Evolutionary conservation across 1,140 invertebrate genomes (phyloP).

Genomic region (Drosophila setifemur): DNA sequence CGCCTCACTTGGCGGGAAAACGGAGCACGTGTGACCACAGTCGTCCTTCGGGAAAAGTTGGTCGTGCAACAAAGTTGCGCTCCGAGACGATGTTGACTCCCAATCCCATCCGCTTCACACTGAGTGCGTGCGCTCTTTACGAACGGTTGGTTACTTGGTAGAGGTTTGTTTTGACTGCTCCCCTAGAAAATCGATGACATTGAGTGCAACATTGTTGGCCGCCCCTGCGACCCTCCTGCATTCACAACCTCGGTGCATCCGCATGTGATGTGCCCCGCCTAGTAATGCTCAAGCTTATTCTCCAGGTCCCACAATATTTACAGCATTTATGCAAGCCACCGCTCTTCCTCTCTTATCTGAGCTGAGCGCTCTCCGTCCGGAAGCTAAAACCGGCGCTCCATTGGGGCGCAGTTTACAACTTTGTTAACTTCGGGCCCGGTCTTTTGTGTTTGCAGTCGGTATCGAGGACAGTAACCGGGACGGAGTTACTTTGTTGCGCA

Average conservation of each 20-base stretch:
- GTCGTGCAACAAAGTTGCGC: slow-evolving; percentile 80
- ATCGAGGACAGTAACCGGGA: slow-evolving; percentile 81
- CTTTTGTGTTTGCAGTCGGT: slow-evolving; percentile 68
- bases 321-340: slow-evolving; percentile 61
- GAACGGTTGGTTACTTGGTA: slow-evolving; percentile 48
- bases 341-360: slow-evolving; percentile 24
- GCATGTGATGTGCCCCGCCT: slow-evolving; percentile 47
- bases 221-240: slow-evolving; percentile 34
- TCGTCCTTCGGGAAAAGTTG: slow-evolving; percentile 72
- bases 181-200: slow-evolving; percentile 79
- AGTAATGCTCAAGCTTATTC: slow-evolving; percentile 40
- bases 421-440: slow-evolving; percentile 71
- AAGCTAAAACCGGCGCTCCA: slow-evolving; percentile 20
- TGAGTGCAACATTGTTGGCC: slow-evolving; percentile 80
- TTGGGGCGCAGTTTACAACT: slow-evolving; percentile 65
- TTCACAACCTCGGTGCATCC: slow-evolving; percentile 49
- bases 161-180: slow-evolving; percentile 64
- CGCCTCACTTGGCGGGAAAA: slow-evolving; percentile 68
- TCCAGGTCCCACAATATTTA: slow-evolving; percentile 55
- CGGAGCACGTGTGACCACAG: slow-evolving; percentile 49
- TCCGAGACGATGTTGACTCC: slow-evolving; percentile 14
- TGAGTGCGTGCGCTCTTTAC: slow-evolving; percentile 29
- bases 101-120: slow-evolving; percentile 5
- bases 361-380: slow-evolving; percentile 39
- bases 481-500: slow-evolving; percentile 80